Base-by-base conservation (phyloP, 1,140 invertebrate species). In the Xylocopa sonorina region DNA sequence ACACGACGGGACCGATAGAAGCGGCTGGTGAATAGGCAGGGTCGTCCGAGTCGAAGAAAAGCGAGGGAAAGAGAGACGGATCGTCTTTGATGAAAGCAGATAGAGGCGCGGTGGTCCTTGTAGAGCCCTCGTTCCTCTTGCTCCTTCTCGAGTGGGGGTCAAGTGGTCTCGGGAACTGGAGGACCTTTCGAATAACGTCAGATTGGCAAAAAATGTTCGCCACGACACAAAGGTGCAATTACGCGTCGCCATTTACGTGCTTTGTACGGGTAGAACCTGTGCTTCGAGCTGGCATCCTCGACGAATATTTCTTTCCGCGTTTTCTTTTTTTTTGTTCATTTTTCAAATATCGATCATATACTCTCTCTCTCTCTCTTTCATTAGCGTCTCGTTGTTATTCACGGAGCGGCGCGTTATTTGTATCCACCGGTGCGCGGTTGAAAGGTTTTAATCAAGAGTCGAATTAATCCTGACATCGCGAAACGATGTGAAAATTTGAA, bases 181-280 rank as follows among this genome's bases (percentile, higher is more conserved):
- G 82, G 68, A 81, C 83, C 79, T 84, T 85, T 85, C 84, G 84
- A 85, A 85, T 84, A 85, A 84, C 72, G 83, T 81, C 83, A 57
- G 73, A 81, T 85, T 83, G 84, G 78, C 83, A 73, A 81, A 85
- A 84, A 81, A 75, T 58, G 57, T 34, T 74, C 50, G 24, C 48
- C 66, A 32, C 69, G 66, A 69, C 82, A 76, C 83, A 76, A 80
- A 79, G 66, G 71, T 67, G 82, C 66, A 80, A 84, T 84, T 80
- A 80, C 68, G 57, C 69, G 55, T 51, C 64, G 58, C 60, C 68
- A 34, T 50, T 27, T 34, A 12, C 48, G 21, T 46, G 80, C 79
- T 82, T 76, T 48, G 55, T 34, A 3, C n/a, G 38, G n/a, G 6
- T n/a, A n/a, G 34, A 10, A 60, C 27, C n/a, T 38, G 5, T 41